Evolutionary conservation across 2,888 invertebrate species (phyloP).

Genomic region (Andricus curvator): DNA sequence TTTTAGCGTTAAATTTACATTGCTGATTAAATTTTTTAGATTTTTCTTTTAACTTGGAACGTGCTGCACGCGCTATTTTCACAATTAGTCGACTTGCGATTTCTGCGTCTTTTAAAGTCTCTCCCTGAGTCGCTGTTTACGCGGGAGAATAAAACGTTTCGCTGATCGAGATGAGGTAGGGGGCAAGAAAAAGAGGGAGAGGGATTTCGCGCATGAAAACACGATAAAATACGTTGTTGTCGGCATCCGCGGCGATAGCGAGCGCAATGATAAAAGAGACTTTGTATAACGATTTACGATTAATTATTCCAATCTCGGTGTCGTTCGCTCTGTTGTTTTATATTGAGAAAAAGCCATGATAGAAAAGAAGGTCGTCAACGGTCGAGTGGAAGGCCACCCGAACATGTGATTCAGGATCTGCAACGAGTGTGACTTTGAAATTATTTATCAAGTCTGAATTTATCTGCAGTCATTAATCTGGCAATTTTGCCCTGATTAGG

Average conservation of each 20-base stretch:
- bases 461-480: conserved; percentile 2
- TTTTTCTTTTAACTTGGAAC: neutral
- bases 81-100: neutral
- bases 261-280: neutral
- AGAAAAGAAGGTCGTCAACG: conserved; percentile 56
- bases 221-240: conserved; percentile 8
- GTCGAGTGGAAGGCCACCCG: conserved; percentile 44
- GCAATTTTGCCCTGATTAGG: neutral
- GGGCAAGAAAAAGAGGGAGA: neutral
- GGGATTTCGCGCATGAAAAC: neutral
- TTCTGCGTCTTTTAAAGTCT: neutral
- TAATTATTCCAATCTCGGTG: neutral
- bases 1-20: too few relatives aligned
- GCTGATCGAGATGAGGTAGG: neutral
- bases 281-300: neutral
- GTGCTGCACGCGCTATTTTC: neutral
- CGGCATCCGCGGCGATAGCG: neutral
- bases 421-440: neutral
- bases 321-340: neutral
- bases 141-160: neutral
- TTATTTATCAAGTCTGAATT: neutral
- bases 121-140: neutral
- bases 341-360: conserved; percentile 27
- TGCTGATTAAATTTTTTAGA: neutral
- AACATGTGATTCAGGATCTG: conserved; percentile 6